Evolutionary conservation across 2,113 vertebrate genomes (phyloP).

Genomic region (Camarhynchus parvulus): DNA sequence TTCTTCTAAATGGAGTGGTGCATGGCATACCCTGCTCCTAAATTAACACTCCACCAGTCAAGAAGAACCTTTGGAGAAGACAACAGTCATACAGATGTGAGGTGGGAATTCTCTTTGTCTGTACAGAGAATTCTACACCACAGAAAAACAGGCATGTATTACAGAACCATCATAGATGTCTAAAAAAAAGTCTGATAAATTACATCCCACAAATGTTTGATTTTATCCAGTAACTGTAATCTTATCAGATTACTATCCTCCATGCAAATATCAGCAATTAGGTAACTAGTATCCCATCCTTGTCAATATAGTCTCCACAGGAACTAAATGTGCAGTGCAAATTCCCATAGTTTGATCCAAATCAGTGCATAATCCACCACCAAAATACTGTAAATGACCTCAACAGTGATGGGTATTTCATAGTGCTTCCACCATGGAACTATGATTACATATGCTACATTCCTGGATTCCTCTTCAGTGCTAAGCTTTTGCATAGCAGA

Average conservation of each 20-base stretch:
- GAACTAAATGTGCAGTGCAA: fast-evolving
- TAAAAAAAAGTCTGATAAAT: not conserved
- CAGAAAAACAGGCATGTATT: fast-evolving
- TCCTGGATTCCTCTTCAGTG: not conserved
- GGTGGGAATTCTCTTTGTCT: not conserved
- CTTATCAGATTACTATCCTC: not conserved
- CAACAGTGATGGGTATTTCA: not conserved
- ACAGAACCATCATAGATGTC: not conserved
- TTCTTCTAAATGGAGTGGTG: not conserved
- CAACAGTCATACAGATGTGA: fast-evolving
- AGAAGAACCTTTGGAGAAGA: not conserved
- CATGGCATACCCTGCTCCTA: not conserved
- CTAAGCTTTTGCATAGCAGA: not conserved
- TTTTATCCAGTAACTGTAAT: not conserved
- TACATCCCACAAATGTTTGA: not conserved
- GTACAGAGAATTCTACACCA: not conserved
- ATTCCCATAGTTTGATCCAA: not conserved
- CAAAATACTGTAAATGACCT: not conserved
- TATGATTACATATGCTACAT: not conserved
- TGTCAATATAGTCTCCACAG: not conserved
- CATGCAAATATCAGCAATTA: not conserved
- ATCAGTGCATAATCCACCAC: not conserved
- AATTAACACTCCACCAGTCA: not conserved
- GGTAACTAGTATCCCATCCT: not conserved
- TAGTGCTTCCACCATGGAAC: not conserved